Base-by-base conservation (phyloP, 2,888 invertebrate genomes). In the Notodonta ziczac region DNA sequence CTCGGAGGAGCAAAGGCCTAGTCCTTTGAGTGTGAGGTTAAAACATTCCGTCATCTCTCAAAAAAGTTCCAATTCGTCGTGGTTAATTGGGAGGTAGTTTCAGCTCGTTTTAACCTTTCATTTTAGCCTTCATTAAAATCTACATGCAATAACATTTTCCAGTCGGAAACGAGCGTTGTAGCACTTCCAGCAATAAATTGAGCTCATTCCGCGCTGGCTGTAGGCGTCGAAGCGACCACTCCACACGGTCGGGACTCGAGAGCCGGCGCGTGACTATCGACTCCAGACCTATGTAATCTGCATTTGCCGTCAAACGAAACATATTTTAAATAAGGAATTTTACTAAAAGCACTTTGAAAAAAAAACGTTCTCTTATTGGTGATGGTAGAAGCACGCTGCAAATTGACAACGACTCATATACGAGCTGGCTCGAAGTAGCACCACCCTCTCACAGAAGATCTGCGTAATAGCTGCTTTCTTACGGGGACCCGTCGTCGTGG, bases 251-350 rank as follows among this genome's bases (percentile, higher is more conserved):
- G 73, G 81, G 63, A 67, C 79, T 89, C 78, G 80, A 92, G 91
- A 73, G 85, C 66, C 72, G 67, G 86, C 84, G 87, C 91, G 91
- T 91, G 91, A 89, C 90, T 88, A 83, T 84, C 83, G 85, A 74
- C 77, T 77, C 67, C 76, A 61, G 7, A 35, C 35, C 7, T 35
- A 66, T 77, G 77, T 70, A 73, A 78, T 81, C 76, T 70, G 67
- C 69, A 74, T 72, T 64, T 65, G 70, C 65, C 59, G 67, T 74
- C 70, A 64, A 65, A 70, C 35, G n/a, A 53, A 35, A 50, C 16
- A 16, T 4, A 53, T 53, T 39, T 55, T 35, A 55, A 55, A 14
- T 14, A 40, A 40, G 13, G 13, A n/a, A 46, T n/a, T 46, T 10
- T 10, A 35, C 35, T 40, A 10, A 2, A 10, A 42, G 42, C 10